Percentiles rank a stretch among this genome's conserved stretches.
These are phyloP conservation scores for Hemibagrus wyckioides DNA, from an alignment of 2,113 vertebrate species.

Conservation along the genomic window DNA sequence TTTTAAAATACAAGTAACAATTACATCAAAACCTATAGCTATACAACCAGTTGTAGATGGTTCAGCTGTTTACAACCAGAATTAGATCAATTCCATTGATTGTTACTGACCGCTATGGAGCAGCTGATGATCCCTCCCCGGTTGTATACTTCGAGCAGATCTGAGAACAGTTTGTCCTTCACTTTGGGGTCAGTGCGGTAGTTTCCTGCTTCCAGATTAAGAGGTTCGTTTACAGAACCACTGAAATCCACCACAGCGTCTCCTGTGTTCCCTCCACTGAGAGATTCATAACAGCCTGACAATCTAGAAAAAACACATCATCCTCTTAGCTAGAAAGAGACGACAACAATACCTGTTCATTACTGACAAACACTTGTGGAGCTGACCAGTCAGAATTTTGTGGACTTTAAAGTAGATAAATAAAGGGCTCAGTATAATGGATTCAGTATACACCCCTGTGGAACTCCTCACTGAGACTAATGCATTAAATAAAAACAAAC, in stretches of 20 bases:
- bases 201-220: slow-evolving; percentile 77
- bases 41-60: not conserved
- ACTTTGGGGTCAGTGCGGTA: slow-evolving; percentile 75
- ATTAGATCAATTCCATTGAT: not conserved
- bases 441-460: not conserved
- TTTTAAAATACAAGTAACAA: not conserved
- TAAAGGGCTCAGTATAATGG: not conserved
- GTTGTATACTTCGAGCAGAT: slow-evolving; percentile 81
- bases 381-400: not conserved
- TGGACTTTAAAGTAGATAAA: not conserved
- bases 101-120: slow-evolving; percentile 77
- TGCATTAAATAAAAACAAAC: not conserved
- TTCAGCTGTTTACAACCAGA: not conserved
- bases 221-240: slow-evolving; percentile 84
- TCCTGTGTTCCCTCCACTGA: slow-evolving; percentile 88
- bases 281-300: slow-evolving; percentile 87
- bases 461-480: not conserved
- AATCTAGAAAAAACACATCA: slow-evolving; percentile 70
- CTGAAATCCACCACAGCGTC: slow-evolving; percentile 96
- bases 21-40: not conserved
- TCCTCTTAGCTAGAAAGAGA: not conserved
- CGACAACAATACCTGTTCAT: not conserved
- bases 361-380: not conserved
- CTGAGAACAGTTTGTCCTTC: slow-evolving; percentile 82
- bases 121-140: slow-evolving; percentile 89